Evolutionary conservation across 2,797 vertebrate species (phyloP).

Genomic region (Pipistrellus pygmaeus): DNA sequence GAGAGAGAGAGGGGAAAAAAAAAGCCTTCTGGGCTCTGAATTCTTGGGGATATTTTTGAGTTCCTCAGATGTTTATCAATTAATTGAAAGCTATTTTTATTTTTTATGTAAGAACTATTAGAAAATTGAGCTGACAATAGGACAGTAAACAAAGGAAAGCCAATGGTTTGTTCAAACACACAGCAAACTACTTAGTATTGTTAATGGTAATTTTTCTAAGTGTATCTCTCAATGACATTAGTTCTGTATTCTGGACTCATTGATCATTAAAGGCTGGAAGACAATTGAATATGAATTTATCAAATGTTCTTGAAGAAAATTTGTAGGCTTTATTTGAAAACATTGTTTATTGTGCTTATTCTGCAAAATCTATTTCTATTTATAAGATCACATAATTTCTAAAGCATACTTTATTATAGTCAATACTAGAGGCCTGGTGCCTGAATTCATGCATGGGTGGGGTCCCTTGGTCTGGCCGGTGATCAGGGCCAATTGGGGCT

Average conservation of each 20-base stretch:
- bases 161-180: background rate
- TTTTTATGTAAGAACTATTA: slow-evolving; percentile 40
- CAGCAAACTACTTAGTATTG: background rate
- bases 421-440: background rate
- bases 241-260: background rate
- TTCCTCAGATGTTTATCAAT: slow-evolving; percentile 48
- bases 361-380: background rate
- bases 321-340: background rate
- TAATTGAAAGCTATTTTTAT: slow-evolving; percentile 62
- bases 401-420: background rate
- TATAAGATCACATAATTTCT: background rate
- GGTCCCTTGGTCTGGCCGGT: no score
- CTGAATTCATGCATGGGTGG: no score
- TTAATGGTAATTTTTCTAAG: slow-evolving; percentile 36
- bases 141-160: background rate
- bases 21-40: background rate
- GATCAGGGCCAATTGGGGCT: no score
- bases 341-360: background rate
- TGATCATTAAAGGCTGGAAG: slow-evolving; percentile 49
- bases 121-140: slow-evolving; percentile 46
- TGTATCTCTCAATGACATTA: slow-evolving; percentile 30
- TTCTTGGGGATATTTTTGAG: slow-evolving; percentile 44
- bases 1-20: background rate
- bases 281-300: slow-evolving; percentile 42
- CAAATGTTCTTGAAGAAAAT: slow-evolving; percentile 47